Base-by-base conservation (phyloP, 2,888 invertebrate species). In the Parnassius smintheus region DNA sequence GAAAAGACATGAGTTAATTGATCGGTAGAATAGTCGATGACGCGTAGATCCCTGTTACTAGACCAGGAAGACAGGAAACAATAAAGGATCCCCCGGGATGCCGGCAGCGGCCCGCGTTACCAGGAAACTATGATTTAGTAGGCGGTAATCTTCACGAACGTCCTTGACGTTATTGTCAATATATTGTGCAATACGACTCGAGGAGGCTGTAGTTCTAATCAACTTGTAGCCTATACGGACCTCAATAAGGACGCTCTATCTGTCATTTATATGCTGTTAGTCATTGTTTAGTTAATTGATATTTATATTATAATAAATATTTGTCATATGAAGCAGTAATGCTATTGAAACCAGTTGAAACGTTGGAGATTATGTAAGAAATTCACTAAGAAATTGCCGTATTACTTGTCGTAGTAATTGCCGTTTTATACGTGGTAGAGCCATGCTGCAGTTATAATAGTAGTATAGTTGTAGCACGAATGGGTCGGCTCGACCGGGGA, bases 71-170 rank as follows among this genome's bases (percentile, higher is more conserved):
- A 78, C 91, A 91, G 92, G 92, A 92, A 92, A 90, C 85, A 91
- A 91, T 92, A 92, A 91, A 84, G 83, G 81, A 73, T 76, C 80
- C 81, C 82, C 78, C 73, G 77, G 76, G 79, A 75, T 75, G 77
- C 68, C 72, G 70, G 65, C 62, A 66, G 65, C 71, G 72, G 67
- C 68, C 71, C 70, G 66, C 67, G 71, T 76, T 81, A 82, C 80
- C 82, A 84, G 86, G 89, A 80, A 79, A 85, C 83, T 85, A 88
- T 90, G 91, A 91, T 88, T 87, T 88, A 87, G 78, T 77, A 74
- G 70, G 72, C 71, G 79, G 72, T 77, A 73, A 75, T 75, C 72
- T 72, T 70, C 70, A 68, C 71, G 72, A 73, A 56, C 69, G 70
- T 65, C 66, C 68, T 68, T 65, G 59, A 66, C 66, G 59, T 64